Evolutionary conservation across 2,888 invertebrate species (phyloP), one percentile per base, ranked within the genome.

Genomic region (Colletes collaris): DNA sequence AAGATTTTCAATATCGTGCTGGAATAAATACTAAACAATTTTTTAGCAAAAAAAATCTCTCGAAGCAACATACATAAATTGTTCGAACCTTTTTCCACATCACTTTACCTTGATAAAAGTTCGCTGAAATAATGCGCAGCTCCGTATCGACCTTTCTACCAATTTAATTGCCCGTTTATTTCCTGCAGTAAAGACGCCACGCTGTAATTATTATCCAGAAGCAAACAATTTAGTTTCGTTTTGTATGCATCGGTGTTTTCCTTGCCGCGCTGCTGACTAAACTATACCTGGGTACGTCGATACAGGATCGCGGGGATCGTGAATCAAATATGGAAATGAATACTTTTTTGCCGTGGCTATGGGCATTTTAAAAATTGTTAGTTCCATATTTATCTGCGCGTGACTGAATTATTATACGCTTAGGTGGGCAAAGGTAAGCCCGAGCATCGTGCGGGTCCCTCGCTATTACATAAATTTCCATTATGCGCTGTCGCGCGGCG

Each of bases 341-440:
- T 40, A 56, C 55, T 72, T 19, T 40, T 62, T 60, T n/a, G 19
- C 13, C 5, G 49, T 7, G 35, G 11, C 55, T 49, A 52, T 50
- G 59, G 8, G 27, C 13, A 62, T 60, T 74, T 71, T 64, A 37
- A 60, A 75, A 75, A 75, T 65, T 75, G 52, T 71, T 65, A 53
- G 56, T 59, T 64, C 8, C 27, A 27, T 49, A 72, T 13, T 68
- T 66, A 64, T 65, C 60, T 53, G 58, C 58, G 53, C 71, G 44
- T 66, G 71, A 79, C 66, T 69, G 79, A 63, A 76, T 62, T 72
- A 70, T 44, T 79, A 59, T 53, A 71, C 40, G 62, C 11, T 72
- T 56, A 71, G 53, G 44, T 16, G 52, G 10, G 55, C 56, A 65
- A 75, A 69, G 55, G 44, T 68, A 74, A 52, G 37, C 40, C 8